Evolutionary conservation across 2,113 vertebrate genomes (phyloP).

Genomic region (Onychostruthus taczanowskii): DNA sequence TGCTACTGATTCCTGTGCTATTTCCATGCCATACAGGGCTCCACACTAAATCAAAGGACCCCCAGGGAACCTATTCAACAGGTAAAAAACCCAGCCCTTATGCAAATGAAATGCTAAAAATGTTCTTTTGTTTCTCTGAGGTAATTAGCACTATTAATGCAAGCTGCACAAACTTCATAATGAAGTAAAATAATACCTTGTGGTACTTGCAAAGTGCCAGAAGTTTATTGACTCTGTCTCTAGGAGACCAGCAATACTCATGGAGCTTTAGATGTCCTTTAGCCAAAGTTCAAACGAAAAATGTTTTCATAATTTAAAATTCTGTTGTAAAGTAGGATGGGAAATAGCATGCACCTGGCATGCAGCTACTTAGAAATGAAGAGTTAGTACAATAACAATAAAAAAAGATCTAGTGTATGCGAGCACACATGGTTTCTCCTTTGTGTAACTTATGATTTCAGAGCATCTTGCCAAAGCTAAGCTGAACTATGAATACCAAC

Average conservation of each 20-base stretch:
- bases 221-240: conserved; percentile 1
- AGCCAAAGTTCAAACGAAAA: not conserved
- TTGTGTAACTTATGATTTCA: conserved; percentile 41
- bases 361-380: conserved; percentile 38
- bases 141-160: conserved; percentile 2
- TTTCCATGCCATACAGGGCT: not conserved
- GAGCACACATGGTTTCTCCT: conserved; percentile 26
- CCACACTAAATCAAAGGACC: conserved; percentile 3
- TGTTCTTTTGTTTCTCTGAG: conserved; percentile 30
- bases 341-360: conserved; percentile 22
- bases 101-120: conserved; percentile 57
- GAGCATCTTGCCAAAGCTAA: conserved; percentile 37
- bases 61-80: conserved; percentile 28
- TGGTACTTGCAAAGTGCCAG: not conserved
- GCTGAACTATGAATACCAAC: conserved; percentile 57
- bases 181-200: conserved; percentile 16
- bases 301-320: not conserved
- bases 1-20: not conserved
- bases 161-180: conserved; percentile 13
- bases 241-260: not conserved
- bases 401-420: conserved; percentile 37
- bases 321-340: not conserved
- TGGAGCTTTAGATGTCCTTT: not conserved
- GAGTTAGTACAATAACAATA: conserved; percentile 43
- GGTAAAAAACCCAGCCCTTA: conserved; percentile 28